These are phyloP conservation scores for Hyperoplus immaculatus DNA, from an alignment of 2,797 vertebrate species.

Conservation along the genomic window DNA sequence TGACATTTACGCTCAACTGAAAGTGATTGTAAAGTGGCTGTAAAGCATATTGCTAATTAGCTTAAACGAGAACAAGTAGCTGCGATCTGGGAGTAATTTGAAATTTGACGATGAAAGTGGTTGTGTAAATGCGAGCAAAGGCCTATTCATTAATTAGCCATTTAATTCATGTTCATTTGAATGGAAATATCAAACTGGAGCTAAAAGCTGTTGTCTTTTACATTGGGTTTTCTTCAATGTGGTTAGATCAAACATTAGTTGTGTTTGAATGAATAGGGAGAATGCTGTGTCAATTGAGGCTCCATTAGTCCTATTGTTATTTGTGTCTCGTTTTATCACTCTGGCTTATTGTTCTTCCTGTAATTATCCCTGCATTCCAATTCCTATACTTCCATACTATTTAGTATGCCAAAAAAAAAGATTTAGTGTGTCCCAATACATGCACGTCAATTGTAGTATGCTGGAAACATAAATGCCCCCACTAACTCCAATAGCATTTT, in stretches of 20 bases:
- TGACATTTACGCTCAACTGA: conserved; percentile 28
- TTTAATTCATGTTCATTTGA: conserved; percentile 62
- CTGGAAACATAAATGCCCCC: no score
- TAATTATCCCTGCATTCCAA: conserved; percentile 44
- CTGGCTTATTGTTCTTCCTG: conserved; percentile 50
- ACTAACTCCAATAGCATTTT: no score
- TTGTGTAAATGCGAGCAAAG: conserved; percentile 10
- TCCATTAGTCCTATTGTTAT: conserved; percentile 53
- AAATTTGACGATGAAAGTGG: conserved; percentile 41
- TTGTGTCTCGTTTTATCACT: conserved; percentile 57
- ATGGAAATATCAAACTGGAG: conserved; percentile 49
- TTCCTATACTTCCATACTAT: no score
- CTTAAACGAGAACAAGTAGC: conserved; percentile 24
- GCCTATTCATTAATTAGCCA: conserved; percentile 44
- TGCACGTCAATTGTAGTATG: no score
- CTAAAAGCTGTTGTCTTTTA: conserved; percentile 53
- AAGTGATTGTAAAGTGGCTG: not conserved
- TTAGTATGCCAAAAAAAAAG: no score
- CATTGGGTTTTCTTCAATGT: conserved; percentile 57
- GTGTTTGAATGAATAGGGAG: conserved; percentile 54
- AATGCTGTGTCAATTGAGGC: conserved; percentile 56
- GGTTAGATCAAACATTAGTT: conserved; percentile 50
- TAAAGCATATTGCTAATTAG: conserved; percentile 3
- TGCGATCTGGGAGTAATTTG: conserved; percentile 31
- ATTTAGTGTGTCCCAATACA: no score